A percentile compares a stretch with the other conserved stretches of the same genome.
phyloP scores from a whole-genome alignment of 2,797 vertebrate genomes.

The Enteromius treurensis region DNA sequence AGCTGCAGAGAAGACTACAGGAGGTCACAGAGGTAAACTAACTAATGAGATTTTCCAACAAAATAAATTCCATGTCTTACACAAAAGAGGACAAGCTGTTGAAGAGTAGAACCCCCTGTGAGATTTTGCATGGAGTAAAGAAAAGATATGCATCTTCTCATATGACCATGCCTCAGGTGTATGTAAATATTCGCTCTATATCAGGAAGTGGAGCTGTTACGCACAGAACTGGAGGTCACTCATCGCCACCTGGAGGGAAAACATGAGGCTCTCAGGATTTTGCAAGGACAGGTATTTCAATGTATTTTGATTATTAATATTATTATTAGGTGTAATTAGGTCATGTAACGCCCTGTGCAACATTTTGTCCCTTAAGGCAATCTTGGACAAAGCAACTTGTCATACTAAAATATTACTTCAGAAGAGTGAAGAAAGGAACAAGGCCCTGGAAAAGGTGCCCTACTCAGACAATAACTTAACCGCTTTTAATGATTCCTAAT shows the following conservation, averaged over 20 bases:
- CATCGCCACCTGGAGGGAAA: slow-evolving; percentile 90
- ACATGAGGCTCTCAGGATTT: slow-evolving; percentile 89
- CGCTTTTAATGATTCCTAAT: neutral
- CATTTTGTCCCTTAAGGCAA: slow-evolving; percentile 74
- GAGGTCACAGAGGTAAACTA: slow-evolving; percentile 81
- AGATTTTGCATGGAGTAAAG: neutral
- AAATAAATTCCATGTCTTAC: neutral
- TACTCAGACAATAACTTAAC: neutral
- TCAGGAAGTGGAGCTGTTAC: slow-evolving; percentile 84
- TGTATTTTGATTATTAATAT: neutral
- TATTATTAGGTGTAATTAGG: neutral
- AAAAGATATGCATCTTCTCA: neutral
- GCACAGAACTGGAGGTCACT: slow-evolving; percentile 87
- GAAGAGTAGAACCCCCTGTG: neutral
- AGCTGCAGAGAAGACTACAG: slow-evolving; percentile 80
- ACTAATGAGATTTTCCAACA: neutral
- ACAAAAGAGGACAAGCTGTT: neutral
- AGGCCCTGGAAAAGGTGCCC: slow-evolving; percentile 88
- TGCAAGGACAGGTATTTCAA: slow-evolving; percentile 86
- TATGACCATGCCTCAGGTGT: neutral
- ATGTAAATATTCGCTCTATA: slow-evolving; percentile 50
- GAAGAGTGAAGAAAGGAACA: slow-evolving; percentile 86
- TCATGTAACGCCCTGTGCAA: neutral
- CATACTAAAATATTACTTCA: slow-evolving; percentile 88
- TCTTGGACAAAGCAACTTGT: slow-evolving; percentile 89